A percentile compares a stretch with the other conserved stretches of the same genome.
Evolutionary conservation across 2,888 invertebrate species (phyloP).

Genomic region (Galerucella nymphaeae): DNA sequence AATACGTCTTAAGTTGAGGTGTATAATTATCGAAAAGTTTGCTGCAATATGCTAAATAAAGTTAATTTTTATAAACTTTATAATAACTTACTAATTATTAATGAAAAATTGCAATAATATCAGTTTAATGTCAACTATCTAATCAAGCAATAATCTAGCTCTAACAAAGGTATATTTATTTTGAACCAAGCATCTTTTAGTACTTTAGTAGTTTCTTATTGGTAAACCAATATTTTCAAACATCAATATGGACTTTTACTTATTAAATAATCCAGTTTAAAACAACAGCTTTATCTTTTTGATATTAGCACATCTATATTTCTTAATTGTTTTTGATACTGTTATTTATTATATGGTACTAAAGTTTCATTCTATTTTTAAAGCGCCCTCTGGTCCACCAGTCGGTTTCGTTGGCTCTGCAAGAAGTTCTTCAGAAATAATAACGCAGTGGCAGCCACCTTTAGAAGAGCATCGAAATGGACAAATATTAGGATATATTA

Average conservation of each 20-base stretch:
- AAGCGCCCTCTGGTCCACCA: constrained; percentile 96
- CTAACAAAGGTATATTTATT: not conserved
- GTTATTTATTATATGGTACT: not conserved
- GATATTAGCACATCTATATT: not conserved
- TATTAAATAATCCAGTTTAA: too few species aligned
- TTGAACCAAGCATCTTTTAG: too few species aligned
- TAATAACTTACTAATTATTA: too few species aligned
- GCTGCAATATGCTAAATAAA: not conserved
- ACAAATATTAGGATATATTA: constrained; percentile 91
- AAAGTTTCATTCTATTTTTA: constrained; percentile 31
- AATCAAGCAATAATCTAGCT: not conserved
- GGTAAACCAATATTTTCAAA: too few species aligned
- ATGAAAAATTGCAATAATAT: too few species aligned
- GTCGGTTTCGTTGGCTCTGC: constrained; percentile 95
- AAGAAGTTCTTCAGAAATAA: constrained; percentile 93
- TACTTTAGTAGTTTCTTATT: too few species aligned
- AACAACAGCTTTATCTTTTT: not conserved
- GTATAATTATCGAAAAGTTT: not conserved
- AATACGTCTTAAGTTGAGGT: not conserved
- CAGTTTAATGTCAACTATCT: not conserved
- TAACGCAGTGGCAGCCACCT: constrained; percentile 97
- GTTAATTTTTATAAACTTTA: too few species aligned
- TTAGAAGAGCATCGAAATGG: constrained; percentile 95
- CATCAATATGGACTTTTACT: too few species aligned
- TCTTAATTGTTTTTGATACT: not conserved